Evolutionary conservation across 37 sponge, comb jelly and placozoan species (phyloP), one percentile per base, ranked within the genome.

Genomic region (Oopsacas minuta): DNA sequence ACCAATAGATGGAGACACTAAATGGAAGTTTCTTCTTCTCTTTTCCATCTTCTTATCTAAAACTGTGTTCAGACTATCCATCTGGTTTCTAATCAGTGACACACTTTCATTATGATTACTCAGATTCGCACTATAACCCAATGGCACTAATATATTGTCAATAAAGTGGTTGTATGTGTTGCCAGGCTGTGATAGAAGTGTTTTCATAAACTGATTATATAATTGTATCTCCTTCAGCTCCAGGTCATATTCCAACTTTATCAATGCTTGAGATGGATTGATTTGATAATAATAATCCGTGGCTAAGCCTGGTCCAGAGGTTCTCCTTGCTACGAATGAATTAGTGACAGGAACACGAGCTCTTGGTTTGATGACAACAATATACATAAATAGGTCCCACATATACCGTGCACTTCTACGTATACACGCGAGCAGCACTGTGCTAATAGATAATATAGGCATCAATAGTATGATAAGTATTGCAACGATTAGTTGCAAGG

Each of bases 201-300:
- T 61, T n/a, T 25, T 61, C 7, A 61, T 61, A n/a, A 61, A 61
- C 1, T 61, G 22, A 7, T 61, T 5, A 34, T 61, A 61, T 25
- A 61, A n/a, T 5, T 25, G 1, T 3, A 61, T 25, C 30, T 61
- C 75, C 28, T 25, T 10, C 28, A 7, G 5, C 22, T 61, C 75
- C 7, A 61, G 75, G 75, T 61, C 75, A 34, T 61, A 61, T n/a
- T 61, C 75, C 5, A 61, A 61, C 30, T 61, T 61, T 5, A 61
- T 61, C 32, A 61, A 34, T 3, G 75, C 75, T 12, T 61, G 75
- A 5, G 75, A 61, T 61, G 75, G 75, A 34, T 61, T 10, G 5
- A 61, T 61, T 61, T 61, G 75, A 34, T 61, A 61, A n/a, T 61
- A 61, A 12, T 61, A 61, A 12, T 61, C 30, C 75, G 75, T 61